These are phyloP conservation scores for Chironomus riparius DNA, from an alignment of 2,888 invertebrate genomes.

Conservation along the genomic window DNA sequence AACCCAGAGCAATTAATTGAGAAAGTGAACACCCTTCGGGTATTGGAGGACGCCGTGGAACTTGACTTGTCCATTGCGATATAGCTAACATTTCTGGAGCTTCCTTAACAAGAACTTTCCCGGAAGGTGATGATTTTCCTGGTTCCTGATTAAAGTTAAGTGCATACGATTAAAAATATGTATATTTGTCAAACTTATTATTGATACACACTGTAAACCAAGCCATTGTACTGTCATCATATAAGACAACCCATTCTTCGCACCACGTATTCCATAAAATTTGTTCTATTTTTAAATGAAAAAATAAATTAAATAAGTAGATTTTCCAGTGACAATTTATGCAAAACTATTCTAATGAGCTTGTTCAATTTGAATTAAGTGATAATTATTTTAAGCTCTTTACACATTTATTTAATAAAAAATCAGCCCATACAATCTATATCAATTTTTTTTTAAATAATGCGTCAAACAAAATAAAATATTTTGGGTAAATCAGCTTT, in stretches of 20 bases:
- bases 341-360: too few relatives aligned
- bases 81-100: conserved; percentile 74
- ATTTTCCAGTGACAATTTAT: too few relatives aligned
- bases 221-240: conserved; percentile 79
- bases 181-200: background rate
- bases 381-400: too few relatives aligned
- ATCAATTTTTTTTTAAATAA: too few relatives aligned
- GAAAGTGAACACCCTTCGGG: conserved; percentile 59
- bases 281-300: conserved; percentile 68
- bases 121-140: conserved; percentile 40
- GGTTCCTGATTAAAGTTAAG: conserved; percentile 34
- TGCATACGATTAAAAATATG: background rate
- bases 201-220: conserved; percentile 59
- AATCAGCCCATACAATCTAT: too few relatives aligned
- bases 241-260: conserved; percentile 75
- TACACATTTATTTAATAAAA: too few relatives aligned
- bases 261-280: conserved; percentile 70
- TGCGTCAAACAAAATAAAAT: too few relatives aligned
- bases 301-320: too few relatives aligned
- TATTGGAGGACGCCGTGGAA: conserved; percentile 62
- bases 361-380: too few relatives aligned
- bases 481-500: too few relatives aligned
- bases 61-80: conserved; percentile 69
- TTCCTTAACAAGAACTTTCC: conserved; percentile 57
- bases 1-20: conserved; percentile 71